Conservation (phyloP, 2,113 vertebrate genomes). For the Scytalopus superciliaris region DNA sequence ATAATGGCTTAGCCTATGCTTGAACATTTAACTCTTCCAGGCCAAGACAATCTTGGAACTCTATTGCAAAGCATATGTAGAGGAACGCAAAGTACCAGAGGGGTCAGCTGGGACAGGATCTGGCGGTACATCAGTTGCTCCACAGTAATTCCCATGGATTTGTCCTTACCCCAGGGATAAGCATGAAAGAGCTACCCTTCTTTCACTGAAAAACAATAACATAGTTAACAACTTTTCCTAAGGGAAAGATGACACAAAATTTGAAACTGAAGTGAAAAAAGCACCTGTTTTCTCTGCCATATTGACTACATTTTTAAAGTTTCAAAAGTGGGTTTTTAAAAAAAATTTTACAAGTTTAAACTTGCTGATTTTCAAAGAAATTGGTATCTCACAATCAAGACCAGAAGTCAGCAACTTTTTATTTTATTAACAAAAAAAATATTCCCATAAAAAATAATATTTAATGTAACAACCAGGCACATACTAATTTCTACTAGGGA, state of each 20-base stretch:
- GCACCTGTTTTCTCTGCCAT: not conserved
- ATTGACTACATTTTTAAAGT: rapidly evolving
- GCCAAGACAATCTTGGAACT: not conserved
- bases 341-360: not conserved
- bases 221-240: not conserved
- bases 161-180: not conserved
- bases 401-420: not conserved
- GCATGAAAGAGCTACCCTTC: not conserved
- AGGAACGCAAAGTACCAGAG: not conserved
- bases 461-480: not conserved
- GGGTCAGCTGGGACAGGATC: not conserved
- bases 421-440: not conserved
- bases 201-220: not conserved
- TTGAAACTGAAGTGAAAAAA: not conserved
- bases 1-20: rapidly evolving
- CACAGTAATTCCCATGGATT: not conserved
- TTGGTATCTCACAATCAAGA: not conserved
- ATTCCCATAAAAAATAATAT: not conserved
- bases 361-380: not conserved
- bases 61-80: rapidly evolving
- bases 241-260: not conserved
- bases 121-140: not conserved
- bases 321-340: not conserved
- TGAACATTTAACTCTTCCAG: not conserved
- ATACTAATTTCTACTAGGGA: not conserved